A percentile compares a stretch with the other conserved stretches of the same genome.
Evolutionary conservation across 1,140 invertebrate genomes (phyloP).

Genomic region (Eurytemora carolleeae): DNA sequence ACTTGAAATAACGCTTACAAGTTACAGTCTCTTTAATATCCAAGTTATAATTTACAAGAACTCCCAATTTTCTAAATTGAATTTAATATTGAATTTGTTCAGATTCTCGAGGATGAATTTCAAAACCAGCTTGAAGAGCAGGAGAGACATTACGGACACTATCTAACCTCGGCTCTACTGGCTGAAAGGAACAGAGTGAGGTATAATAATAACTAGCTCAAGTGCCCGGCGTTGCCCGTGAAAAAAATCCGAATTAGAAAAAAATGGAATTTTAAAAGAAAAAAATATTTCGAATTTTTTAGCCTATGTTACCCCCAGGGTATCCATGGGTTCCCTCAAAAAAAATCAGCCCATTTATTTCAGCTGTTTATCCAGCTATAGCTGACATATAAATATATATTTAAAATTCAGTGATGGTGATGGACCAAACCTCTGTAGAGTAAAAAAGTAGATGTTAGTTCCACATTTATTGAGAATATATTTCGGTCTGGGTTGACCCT

Average conservation of each 20-base stretch:
- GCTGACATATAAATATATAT: neutral
- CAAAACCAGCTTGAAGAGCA: conserved; percentile 57
- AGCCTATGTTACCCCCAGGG: neutral
- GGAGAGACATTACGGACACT: conserved; percentile 43
- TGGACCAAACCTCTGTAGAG: no score
- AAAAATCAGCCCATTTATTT: neutral
- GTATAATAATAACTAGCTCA: neutral
- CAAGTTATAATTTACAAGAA: neutral
- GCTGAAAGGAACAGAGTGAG: no score
- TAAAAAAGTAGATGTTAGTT: no score
- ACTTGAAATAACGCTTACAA: no score
- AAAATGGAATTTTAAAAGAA: neutral
- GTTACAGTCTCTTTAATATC: conserved; percentile 20
- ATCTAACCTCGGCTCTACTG: conserved; percentile 4
- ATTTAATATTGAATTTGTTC: conserved; percentile 16
- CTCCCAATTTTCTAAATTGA: neutral
- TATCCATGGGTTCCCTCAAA: neutral
- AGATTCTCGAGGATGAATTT: conserved; percentile 71
- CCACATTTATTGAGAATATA: no score
- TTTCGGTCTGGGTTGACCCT: no score
- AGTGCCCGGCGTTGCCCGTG: neutral
- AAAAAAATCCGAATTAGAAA: neutral
- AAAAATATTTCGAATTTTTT: neutral
- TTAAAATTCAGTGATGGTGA: no score
- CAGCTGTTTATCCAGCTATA: neutral